Percentiles rank a stretch among this genome's conserved stretches.
These are phyloP conservation scores for Muntiacus muntjak DNA, from an alignment of 2,113 vertebrate genomes.

Conservation along the genomic window DNA sequence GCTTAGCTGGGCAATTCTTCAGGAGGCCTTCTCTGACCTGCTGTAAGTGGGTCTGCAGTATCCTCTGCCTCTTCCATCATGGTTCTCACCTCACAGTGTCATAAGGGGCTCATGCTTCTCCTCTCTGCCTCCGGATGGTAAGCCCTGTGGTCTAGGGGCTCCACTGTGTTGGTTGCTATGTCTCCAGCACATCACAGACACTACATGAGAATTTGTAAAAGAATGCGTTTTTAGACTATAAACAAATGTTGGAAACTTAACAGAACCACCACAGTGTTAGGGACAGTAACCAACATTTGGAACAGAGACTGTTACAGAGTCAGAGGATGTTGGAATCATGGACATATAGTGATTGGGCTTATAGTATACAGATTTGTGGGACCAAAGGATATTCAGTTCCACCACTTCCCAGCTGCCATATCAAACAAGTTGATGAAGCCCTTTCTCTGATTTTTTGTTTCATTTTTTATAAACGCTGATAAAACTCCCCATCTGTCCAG, in stretches of 20 bases:
- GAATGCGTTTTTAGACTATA: neutral
- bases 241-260: neutral
- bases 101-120: neutral
- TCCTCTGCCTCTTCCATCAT: neutral
- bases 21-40: neutral
- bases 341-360: neutral
- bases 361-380: neutral
- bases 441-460: neutral
- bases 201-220: neutral
- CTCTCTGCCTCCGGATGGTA: neutral
- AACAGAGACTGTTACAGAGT: neutral
- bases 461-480: neutral
- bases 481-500: neutral
- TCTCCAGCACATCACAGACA: neutral
- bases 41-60: neutral
- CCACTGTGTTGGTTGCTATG: neutral
- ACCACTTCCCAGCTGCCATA: neutral
- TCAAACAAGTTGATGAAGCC: neutral
- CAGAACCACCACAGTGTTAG: neutral
- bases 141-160: neutral
- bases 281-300: neutral
- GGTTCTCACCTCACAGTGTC: neutral
- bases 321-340: neutral
- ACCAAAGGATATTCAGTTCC: neutral
- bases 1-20: no score